phyloP scores from a whole-genome alignment of 2,113 vertebrate species.

The Ceyx melanurus region DNA sequence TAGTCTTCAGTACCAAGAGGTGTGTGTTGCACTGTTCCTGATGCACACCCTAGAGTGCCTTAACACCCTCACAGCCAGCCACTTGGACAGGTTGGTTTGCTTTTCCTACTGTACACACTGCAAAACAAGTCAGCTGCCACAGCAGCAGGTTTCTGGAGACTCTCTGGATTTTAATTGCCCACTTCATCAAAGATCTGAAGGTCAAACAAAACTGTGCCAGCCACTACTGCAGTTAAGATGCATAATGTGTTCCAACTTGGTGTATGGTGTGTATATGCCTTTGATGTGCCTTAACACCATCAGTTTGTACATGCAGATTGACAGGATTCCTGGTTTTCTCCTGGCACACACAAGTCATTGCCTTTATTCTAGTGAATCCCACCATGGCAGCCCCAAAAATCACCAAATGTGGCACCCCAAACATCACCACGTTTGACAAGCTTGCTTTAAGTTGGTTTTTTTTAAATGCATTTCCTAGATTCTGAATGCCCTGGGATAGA shows the following conservation, averaged over 20 bases:
- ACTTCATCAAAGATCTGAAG: neutral
- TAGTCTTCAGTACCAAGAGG: constrained; percentile 13
- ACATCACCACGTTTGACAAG: neutral
- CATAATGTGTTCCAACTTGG: neutral
- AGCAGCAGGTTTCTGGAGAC: neutral
- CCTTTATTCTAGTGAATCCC: constrained; percentile 1
- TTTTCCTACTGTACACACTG: neutral
- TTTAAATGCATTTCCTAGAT: neutral
- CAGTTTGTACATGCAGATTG: neutral
- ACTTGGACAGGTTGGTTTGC: neutral
- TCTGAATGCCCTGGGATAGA: neutral
- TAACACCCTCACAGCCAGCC: neutral
- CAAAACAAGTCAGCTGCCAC: neutral
- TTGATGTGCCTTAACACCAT: constrained; percentile 23
- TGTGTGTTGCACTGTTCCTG: neutral
- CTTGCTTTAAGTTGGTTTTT: neutral
- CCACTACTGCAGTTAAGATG: neutral
- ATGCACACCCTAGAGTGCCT: constrained; percentile 58
- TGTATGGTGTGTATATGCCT: neutral
- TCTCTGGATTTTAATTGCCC: neutral
- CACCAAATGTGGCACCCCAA: neutral
- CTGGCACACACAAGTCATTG: neutral
- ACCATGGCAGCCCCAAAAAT: neutral
- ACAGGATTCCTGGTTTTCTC: neutral
- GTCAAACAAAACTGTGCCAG: neutral